phyloP scores from a whole-genome alignment of 2,113 vertebrate genomes.

The Rhabdomys dilectus region DNA sequence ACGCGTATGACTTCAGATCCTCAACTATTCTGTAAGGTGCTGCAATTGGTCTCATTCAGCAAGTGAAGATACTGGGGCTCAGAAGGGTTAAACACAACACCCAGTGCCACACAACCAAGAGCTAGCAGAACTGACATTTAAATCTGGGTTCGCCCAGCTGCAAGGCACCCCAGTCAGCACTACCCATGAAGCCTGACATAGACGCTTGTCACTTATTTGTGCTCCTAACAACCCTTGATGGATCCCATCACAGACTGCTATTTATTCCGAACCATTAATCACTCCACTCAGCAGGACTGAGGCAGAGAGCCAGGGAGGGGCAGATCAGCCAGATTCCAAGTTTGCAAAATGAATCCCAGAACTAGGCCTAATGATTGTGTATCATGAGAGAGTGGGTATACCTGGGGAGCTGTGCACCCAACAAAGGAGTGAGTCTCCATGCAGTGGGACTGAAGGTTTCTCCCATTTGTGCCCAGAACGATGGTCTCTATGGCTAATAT shows the following conservation, averaged over 20 bases:
- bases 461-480: neutral
- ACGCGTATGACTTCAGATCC: neutral
- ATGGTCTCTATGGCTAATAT: neutral
- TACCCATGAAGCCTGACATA: neutral
- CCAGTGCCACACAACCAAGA: conserved; percentile 13
- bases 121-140: neutral
- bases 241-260: neutral
- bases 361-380: neutral
- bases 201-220: neutral
- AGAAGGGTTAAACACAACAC: neutral
- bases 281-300: neutral
- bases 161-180: neutral
- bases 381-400: neutral
- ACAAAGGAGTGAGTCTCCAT: neutral
- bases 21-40: neutral
- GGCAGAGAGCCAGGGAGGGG: neutral
- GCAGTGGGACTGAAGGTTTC: neutral
- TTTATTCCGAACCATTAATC: conserved; percentile 46
- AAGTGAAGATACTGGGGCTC: neutral
- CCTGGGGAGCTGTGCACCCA: neutral
- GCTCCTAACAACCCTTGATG: neutral
- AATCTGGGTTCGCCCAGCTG: neutral
- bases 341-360: conserved; percentile 27
- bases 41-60: neutral
- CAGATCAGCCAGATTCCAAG: neutral